Conservation (phyloP, 1,140 invertebrate genomes). For the Ladona fulva region DNA sequence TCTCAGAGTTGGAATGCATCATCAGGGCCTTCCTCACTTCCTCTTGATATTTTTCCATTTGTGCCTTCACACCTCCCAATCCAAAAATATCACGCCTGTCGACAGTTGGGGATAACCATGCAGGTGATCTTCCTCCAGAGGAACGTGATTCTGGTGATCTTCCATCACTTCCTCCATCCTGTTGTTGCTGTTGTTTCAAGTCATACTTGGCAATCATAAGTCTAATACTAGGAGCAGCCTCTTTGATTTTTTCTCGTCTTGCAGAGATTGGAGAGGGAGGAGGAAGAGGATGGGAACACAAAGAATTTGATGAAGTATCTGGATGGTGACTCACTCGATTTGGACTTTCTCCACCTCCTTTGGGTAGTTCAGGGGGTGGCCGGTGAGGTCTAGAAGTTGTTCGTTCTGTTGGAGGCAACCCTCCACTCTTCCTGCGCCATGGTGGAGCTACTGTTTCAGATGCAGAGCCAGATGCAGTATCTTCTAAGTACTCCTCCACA, state of each 20-base stretch:
- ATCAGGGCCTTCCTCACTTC: slow-evolving; percentile 29
- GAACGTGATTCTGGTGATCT: slow-evolving; percentile 39
- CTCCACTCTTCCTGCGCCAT: slow-evolving; percentile 18
- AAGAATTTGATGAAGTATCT: not conserved
- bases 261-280: slow-evolving; percentile 19
- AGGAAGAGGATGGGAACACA: not conserved
- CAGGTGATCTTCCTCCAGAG: slow-evolving; percentile 42
- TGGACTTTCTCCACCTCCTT: not conserved
- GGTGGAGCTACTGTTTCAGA: slow-evolving; percentile 11
- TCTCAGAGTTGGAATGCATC: not conserved
- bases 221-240: slow-evolving; percentile 52
- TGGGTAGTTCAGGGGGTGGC: not conserved
- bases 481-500: slow-evolving; percentile 23
- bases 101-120: slow-evolving; percentile 47
- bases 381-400: slow-evolving; percentile 15
- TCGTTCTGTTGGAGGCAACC: not conserved
- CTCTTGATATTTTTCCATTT: slow-evolving; percentile 48
- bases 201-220: slow-evolving; percentile 59
- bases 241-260: slow-evolving; percentile 35
- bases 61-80: slow-evolving; percentile 34
- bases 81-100: slow-evolving; percentile 35
- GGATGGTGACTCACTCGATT: not conserved
- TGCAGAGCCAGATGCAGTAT: not conserved
- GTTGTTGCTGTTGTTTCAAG: slow-evolving; percentile 44
- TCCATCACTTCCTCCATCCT: slow-evolving; percentile 29